Evolutionary conservation across 2,797 vertebrate genomes (phyloP).

Genomic region (Hydrocynus forskahlii): DNA sequence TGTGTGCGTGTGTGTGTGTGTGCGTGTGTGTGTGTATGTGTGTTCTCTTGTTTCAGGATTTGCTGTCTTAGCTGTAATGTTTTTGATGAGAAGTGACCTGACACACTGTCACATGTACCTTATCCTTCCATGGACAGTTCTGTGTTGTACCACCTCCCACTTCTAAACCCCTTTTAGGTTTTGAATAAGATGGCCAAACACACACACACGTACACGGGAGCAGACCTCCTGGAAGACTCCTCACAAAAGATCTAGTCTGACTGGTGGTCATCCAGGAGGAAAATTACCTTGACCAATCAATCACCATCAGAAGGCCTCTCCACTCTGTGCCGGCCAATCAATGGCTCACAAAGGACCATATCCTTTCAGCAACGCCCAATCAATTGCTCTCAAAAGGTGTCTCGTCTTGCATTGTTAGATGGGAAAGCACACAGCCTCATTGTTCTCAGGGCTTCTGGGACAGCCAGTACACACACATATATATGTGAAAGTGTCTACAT

Average conservation of each 20-base stretch:
- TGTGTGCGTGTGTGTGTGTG: not conserved
- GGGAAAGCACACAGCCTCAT: conserved; percentile 64
- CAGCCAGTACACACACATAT: not conserved
- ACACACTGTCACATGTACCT: conserved; percentile 75
- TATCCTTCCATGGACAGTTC: conserved; percentile 54
- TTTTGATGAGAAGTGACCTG: conserved; percentile 74
- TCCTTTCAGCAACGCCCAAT: conserved; percentile 65
- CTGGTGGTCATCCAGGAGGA: conserved; percentile 67
- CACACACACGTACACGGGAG: conserved; percentile 14
- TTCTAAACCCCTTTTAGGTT: conserved; percentile 59
- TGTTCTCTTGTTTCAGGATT: conserved; percentile 46
- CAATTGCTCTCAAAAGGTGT: conserved; percentile 65
- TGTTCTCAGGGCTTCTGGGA: conserved; percentile 30
- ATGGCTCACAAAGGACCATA: conserved; percentile 48
- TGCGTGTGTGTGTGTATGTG: conserved; percentile 11
- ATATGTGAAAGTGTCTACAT: not conserved
- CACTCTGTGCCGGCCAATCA: conserved; percentile 51
- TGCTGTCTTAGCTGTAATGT: conserved; percentile 60
- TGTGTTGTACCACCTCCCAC: conserved; percentile 38
- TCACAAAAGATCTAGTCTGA: conserved; percentile 56
- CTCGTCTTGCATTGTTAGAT: conserved; percentile 62
- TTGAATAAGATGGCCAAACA: conserved; percentile 39
- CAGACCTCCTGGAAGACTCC: conserved; percentile 23
- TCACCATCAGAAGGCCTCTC: conserved; percentile 65
- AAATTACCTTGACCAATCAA: conserved; percentile 76